phyloP scores from a whole-genome alignment of 2,113 vertebrate species.

The Sisor rabdophorus region DNA sequence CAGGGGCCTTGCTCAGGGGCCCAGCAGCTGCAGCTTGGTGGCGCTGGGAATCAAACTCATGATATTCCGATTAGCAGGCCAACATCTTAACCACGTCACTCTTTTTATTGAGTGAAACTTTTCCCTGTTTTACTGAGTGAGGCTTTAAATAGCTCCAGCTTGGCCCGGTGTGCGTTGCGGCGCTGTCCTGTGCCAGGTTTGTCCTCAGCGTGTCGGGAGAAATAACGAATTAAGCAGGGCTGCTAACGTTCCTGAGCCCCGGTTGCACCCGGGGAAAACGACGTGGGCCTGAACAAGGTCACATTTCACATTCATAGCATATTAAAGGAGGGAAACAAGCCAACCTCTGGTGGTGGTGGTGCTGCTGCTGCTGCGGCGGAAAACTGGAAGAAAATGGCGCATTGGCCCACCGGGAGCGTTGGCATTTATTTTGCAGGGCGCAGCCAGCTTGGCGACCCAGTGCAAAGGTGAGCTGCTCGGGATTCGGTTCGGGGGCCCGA shows the following conservation, averaged over 20 bases:
- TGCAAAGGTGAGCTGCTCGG: slow-evolving; percentile 9
- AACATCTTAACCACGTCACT: too few species aligned
- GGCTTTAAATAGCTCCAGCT: slow-evolving; percentile 29
- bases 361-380: not conserved
- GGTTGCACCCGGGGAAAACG: slow-evolving; percentile 23
- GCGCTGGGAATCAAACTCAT: too few species aligned
- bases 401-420: not conserved
- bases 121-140: slow-evolving; percentile 6
- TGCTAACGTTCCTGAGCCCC: slow-evolving; percentile 21
- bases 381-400: not conserved
- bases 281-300: slow-evolving; percentile 31
- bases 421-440: slow-evolving; percentile 2
- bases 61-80: too few species aligned
- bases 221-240: slow-evolving; percentile 42
- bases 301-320: slow-evolving; percentile 38
- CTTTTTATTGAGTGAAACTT: not conserved
- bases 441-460: not conserved
- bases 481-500: not conserved
- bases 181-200: slow-evolving; percentile 19
- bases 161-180: not conserved
- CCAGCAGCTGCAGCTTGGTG: too few species aligned
- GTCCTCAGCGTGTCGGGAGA: slow-evolving; percentile 27
- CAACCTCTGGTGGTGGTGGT: slow-evolving; percentile 16
- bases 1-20: too few species aligned
- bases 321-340: slow-evolving; percentile 35